Conservation (phyloP, 2,797 vertebrate species). For the Gallinago solitaria region DNA sequence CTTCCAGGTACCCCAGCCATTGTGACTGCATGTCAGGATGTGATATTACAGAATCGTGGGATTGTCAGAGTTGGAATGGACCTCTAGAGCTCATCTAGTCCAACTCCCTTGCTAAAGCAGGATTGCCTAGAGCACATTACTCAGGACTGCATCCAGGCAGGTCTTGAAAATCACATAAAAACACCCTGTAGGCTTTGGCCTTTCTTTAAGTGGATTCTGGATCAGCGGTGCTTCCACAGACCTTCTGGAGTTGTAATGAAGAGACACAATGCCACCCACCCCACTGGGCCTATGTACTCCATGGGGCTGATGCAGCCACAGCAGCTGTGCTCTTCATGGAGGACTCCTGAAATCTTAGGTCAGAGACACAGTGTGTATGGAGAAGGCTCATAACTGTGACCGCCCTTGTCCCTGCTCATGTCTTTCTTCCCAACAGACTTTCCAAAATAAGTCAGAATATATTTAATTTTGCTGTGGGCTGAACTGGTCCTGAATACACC, state of each 20-base stretch:
- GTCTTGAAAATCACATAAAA: background rate
- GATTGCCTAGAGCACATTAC: too few species aligned
- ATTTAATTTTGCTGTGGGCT: background rate
- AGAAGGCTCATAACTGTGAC: background rate
- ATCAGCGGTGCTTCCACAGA: background rate
- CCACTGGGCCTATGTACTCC: accelerated
- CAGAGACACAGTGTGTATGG: background rate
- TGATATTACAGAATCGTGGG: background rate
- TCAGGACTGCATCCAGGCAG: too few species aligned
- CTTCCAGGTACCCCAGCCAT: background rate
- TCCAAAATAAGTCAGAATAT: background rate
- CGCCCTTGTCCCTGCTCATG: background rate
- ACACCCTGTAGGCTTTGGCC: background rate
- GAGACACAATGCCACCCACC: accelerated
- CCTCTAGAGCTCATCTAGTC: too few species aligned
- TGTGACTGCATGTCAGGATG: accelerated
- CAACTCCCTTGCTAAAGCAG: too few species aligned
- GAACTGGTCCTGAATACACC: background rate
- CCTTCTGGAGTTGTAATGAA: background rate
- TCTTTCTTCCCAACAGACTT: background rate
- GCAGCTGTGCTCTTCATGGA: background rate
- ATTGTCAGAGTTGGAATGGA: too few species aligned
- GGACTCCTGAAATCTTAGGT: background rate
- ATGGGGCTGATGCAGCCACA: background rate
- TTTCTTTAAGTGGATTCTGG: background rate